Percentiles rank a stretch among this genome's conserved stretches.
These are phyloP conservation scores for Daubentonia madagascariensis DNA, from an alignment of 2,113 vertebrate species.

Conservation along the genomic window DNA sequence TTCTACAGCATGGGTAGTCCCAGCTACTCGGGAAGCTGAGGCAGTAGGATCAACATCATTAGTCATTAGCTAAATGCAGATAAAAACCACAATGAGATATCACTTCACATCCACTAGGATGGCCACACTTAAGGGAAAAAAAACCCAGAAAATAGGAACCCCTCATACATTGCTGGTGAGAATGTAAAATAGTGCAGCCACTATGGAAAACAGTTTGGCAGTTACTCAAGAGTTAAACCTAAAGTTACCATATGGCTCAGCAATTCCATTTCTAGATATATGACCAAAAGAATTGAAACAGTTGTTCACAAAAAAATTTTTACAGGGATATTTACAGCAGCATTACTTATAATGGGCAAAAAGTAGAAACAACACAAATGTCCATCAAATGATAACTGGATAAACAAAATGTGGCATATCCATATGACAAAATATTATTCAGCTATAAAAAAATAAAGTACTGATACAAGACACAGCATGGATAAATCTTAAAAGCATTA, in stretches of 20 bases:
- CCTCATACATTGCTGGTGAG: too few relatives aligned
- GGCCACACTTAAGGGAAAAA: too few relatives aligned
- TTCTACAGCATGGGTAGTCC: too few relatives aligned
- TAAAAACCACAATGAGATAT: too few relatives aligned
- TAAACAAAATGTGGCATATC: background rate
- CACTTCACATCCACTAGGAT: too few relatives aligned
- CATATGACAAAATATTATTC: background rate
- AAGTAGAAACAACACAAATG: background rate
- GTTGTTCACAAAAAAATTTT: background rate
- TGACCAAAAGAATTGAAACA: background rate
- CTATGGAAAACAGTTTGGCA: background rate
- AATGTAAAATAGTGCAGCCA: too few relatives aligned
- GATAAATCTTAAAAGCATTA: background rate
- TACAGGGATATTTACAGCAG: background rate
- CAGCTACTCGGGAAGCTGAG: too few relatives aligned
- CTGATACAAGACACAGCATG: background rate
- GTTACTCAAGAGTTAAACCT: too few relatives aligned
- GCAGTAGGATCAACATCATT: background rate
- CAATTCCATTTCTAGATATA: background rate
- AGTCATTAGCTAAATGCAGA: too few relatives aligned
- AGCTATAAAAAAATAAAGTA: background rate
- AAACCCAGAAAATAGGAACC: too few relatives aligned
- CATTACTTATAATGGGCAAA: background rate
- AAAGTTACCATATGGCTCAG: too few relatives aligned
- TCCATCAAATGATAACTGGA: background rate